These are phyloP conservation scores for Drosophila pruinosa DNA, from an alignment of 1,140 invertebrate species.

Conservation along the genomic window DNA sequence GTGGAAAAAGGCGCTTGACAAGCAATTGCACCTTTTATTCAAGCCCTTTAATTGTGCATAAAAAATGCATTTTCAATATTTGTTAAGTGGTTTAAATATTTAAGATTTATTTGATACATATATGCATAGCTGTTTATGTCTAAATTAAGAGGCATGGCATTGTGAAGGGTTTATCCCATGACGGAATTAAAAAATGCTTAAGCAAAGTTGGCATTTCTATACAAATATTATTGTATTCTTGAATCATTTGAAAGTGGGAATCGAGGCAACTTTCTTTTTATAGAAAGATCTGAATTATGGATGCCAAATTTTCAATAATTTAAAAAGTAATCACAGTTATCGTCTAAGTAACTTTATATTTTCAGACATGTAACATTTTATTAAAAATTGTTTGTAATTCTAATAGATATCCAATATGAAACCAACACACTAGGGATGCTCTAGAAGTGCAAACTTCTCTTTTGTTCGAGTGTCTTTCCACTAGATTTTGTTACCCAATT, in stretches of 20 bases:
- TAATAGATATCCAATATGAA: not conserved
- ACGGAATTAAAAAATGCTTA: not conserved
- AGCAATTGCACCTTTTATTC: constrained; percentile 27
- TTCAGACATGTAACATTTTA: not conserved
- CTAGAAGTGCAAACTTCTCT: not conserved
- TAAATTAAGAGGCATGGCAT: not conserved
- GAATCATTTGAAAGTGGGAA: too few species aligned
- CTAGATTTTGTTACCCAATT: constrained; percentile 9
- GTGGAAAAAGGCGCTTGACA: constrained; percentile 50
- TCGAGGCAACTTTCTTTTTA: too few species aligned
- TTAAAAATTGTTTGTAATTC: not conserved
- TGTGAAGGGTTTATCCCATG: not conserved
- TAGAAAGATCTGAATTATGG: too few species aligned
- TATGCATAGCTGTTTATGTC: constrained; percentile 12
- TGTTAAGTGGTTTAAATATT: constrained; percentile 29
- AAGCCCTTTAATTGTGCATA: constrained; percentile 16
- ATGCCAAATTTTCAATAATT: too few species aligned
- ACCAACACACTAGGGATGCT: not conserved
- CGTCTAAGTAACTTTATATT: too few species aligned
- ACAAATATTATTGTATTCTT: too few species aligned
- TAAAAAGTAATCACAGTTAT: too few species aligned
- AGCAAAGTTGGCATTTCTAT: too few species aligned
- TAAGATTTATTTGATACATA: not conserved
- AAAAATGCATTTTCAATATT: constrained; percentile 15
- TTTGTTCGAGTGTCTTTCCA: not conserved